Base-by-base conservation (phyloP, 2,888 invertebrate species). In the Tuberolachnus salignus region DNA sequence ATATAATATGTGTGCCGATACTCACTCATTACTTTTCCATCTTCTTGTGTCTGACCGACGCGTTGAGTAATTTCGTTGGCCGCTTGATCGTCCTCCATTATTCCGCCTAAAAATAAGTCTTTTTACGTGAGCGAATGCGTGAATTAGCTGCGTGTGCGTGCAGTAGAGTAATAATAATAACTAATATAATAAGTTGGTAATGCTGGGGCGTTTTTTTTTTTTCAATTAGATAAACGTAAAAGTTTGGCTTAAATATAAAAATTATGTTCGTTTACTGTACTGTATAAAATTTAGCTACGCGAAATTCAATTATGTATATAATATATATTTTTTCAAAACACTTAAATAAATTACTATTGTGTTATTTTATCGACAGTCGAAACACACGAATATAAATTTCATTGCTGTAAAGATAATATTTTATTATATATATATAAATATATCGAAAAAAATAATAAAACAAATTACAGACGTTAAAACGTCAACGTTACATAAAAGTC, bases 51-150 rank as follows among this genome's bases (percentile, higher is more conserved):
- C 42, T 34, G 34, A 6, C 34, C 34, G 10, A 14, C 23, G 1
- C 46, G 23, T 13, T 71, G 71, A 49, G 23, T 3, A 34, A 71
- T 71, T n/a, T 71, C 71, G 59, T 71, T 71, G 14, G 23, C n/a
- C n/a, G n/a, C 23, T 2, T 19, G 14, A 59, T 59, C 23, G n/a
- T 59, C 46, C 1, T 46, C 23, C 8, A 59, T 26, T 8, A 26
- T 23, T 57, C 70, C 71, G 26, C 71, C 71, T 71, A 21, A 14
- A 71, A 59, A 71, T 16, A 59, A 13, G 46, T 46, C 44, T 71
- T 11, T 26, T 10, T 6, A 1, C 14, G 64, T 21, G 44, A 42
- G 42, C 42, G 63, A 44, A 53, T 8, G 69, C 69, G 55, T 55
- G 55, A 51, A 42, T 44, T 11, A 23, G 34, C 34, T 34, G 34